These are phyloP conservation scores for Drosophila picticornis DNA, from an alignment of 2,888 invertebrate species.

Conservation along the genomic window DNA sequence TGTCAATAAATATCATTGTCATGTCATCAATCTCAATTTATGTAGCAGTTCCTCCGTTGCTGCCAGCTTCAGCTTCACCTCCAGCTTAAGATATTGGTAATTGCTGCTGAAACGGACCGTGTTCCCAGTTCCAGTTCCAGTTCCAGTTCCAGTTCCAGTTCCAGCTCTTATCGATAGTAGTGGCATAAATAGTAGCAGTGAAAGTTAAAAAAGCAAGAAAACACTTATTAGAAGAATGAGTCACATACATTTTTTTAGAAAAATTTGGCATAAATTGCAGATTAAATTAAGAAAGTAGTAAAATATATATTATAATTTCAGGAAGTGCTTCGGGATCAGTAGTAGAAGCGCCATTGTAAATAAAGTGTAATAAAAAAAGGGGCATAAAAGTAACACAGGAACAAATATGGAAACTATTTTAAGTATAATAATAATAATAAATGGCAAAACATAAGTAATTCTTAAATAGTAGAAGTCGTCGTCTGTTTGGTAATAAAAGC, in stretches of 20 bases:
- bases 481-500: not conserved
- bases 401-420: not conserved
- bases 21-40: constrained; percentile 78
- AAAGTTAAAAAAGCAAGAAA: not conserved
- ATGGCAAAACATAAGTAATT: not conserved
- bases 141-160: not conserved
- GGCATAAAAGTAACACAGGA: not conserved
- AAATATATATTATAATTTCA: not conserved
- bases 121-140: not conserved
- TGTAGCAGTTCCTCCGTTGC: not conserved
- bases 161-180: no score
- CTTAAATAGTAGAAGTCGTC: not conserved
- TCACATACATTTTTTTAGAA: no score
- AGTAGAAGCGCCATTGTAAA: not conserved
- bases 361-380: no score
- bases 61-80: not conserved
- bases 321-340: not conserved
- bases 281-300: not conserved
- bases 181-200: not conserved
- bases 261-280: not conserved
- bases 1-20: constrained; percentile 68
- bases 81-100: not conserved
- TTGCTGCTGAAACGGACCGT: not conserved
- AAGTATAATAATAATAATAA: not conserved
- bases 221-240: no score